A percentile compares a stretch with the other conserved stretches of the same genome.
These are phyloP conservation scores for Pionites leucogaster DNA, from an alignment of 2,113 vertebrate genomes.

Conservation along the genomic window DNA sequence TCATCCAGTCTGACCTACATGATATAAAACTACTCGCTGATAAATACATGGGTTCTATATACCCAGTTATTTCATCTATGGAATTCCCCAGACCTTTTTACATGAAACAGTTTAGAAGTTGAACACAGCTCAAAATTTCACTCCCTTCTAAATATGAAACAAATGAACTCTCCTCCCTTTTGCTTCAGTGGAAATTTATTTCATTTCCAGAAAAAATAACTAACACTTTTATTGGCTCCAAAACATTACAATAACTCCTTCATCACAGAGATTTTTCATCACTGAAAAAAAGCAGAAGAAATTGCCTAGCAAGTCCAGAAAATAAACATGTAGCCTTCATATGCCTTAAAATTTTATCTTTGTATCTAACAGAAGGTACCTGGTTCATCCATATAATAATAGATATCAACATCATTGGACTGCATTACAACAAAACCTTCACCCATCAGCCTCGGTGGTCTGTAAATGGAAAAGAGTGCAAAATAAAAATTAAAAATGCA, in stretches of 20 bases:
- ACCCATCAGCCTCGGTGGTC: constrained; percentile 96
- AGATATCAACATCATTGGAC: constrained; percentile 98
- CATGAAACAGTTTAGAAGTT: background rate
- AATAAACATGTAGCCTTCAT: background rate
- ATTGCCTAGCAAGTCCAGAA: background rate
- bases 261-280: background rate
- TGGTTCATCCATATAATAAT: constrained; percentile 98
- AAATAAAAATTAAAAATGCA: background rate
- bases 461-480: constrained; percentile 37
- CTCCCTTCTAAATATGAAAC: background rate
- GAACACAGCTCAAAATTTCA: background rate
- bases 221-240: background rate
- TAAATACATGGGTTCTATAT: background rate
- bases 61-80: background rate
- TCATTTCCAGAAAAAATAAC: background rate
- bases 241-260: background rate
- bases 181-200: background rate
- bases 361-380: constrained; percentile 71
- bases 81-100: background rate
- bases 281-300: background rate
- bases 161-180: background rate
- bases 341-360: background rate
- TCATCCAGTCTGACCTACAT: too few relatives aligned
- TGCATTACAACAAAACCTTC: constrained; percentile 99
- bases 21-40: background rate